Evolutionary conservation across 2,797 vertebrate species (phyloP).

Genomic region (Rhabdophis nuchalis): DNA sequence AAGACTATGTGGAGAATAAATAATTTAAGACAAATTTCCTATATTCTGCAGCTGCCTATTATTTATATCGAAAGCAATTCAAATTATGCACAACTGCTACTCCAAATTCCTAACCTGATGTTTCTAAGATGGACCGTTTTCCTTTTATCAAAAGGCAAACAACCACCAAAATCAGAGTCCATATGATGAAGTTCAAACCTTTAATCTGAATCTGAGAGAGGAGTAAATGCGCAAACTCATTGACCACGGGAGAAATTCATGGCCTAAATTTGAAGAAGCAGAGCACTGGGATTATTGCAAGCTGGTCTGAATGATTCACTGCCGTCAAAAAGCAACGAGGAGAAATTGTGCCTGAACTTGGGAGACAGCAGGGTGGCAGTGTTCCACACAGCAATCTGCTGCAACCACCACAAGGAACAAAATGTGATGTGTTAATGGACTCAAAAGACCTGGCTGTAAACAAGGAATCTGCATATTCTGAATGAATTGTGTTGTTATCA

Average conservation of each 20-base stretch:
- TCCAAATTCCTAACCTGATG: neutral
- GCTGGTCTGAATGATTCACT: constrained; percentile 13
- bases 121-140: neutral
- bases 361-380: constrained; percentile 30
- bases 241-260: neutral
- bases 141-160: neutral
- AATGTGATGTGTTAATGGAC: constrained; percentile 30
- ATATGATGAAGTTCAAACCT: neutral
- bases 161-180: neutral
- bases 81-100: neutral
- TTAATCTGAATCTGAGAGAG: neutral
- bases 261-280: neutral
- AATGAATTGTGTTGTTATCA: neutral
- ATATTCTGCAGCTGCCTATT: neutral
- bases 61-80: neutral
- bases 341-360: constrained; percentile 30
- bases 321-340: constrained; percentile 4
- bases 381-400: constrained; percentile 30
- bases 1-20: neutral
- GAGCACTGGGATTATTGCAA: neutral
- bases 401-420: constrained; percentile 16
- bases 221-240: neutral
- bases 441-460: neutral
- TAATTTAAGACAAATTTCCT: neutral
- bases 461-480: constrained; percentile 16